Evolutionary conservation across 2,797 vertebrate genomes (phyloP).

Genomic region (Artibeus lituratus): DNA sequence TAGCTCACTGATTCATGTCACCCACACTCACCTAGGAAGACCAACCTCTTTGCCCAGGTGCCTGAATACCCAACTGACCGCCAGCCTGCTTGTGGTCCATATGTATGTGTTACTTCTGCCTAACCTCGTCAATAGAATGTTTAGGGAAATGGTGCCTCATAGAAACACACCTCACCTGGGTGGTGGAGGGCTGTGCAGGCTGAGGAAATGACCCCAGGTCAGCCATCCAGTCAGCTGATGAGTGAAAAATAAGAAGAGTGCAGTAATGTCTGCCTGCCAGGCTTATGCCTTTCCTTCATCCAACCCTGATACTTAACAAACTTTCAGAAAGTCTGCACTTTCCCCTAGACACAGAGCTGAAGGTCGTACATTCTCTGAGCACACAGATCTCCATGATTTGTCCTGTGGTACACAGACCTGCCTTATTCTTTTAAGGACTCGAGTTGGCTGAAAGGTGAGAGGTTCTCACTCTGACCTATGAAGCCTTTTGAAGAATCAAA

Average conservation of each 20-base stretch:
- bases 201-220: background rate
- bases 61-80: background rate
- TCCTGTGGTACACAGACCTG: background rate
- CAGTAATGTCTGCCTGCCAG: too few relatives aligned
- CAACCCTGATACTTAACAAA: too few relatives aligned
- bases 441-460: background rate
- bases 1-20: too few relatives aligned
- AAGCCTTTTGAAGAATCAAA: background rate
- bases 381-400: fast-evolving
- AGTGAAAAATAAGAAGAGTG: background rate
- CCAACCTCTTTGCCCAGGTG: background rate
- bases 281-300: too few relatives aligned
- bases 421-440: background rate
- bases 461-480: too few relatives aligned
- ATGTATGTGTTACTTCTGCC: background rate
- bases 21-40: too few relatives aligned
- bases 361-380: fast-evolving
- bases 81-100: background rate
- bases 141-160: background rate
- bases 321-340: background rate
- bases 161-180: background rate
- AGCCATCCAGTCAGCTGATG: background rate
- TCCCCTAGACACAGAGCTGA: background rate
- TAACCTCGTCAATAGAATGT: background rate
- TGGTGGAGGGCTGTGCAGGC: background rate